Evolutionary conservation across 2,113 vertebrate species (phyloP).

Genomic region (Microcebus ravelobensis): DNA sequence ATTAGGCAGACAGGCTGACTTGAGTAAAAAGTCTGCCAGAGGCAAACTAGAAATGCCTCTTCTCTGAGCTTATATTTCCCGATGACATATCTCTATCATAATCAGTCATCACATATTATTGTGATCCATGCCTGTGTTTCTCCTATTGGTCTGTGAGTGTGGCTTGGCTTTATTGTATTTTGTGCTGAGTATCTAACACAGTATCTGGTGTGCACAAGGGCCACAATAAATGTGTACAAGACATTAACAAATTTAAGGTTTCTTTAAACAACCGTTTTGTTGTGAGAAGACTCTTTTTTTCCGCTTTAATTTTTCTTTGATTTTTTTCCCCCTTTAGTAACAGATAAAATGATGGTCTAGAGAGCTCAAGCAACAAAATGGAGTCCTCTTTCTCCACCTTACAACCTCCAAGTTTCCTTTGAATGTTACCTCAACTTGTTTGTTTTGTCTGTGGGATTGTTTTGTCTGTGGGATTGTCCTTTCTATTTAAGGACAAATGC

Average conservation of each 20-base stretch:
- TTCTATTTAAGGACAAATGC: background rate
- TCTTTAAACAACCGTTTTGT: background rate
- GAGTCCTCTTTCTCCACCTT: accelerated
- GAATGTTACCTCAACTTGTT: background rate
- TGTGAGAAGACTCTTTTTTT: background rate
- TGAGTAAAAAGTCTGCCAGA: background rate
- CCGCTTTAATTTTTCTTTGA: background rate
- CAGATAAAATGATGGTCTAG: background rate
- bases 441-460: background rate
- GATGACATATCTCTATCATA: background rate
- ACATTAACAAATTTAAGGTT: background rate
- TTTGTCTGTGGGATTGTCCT: background rate
- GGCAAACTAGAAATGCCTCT: constrained; percentile 23
- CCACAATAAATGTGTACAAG: background rate
- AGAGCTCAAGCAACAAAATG: background rate
- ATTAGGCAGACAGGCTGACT: background rate
- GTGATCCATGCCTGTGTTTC: background rate
- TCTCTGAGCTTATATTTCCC: background rate
- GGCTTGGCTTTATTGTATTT: background rate
- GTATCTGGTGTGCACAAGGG: background rate
- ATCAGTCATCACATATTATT: background rate
- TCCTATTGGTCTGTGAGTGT: background rate
- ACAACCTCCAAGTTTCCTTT: background rate
- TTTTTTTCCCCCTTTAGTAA: background rate
- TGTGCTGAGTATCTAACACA: background rate